These are phyloP conservation scores for Euleptes europaea DNA, from an alignment of 2,113 vertebrate species.

Conservation along the genomic window DNA sequence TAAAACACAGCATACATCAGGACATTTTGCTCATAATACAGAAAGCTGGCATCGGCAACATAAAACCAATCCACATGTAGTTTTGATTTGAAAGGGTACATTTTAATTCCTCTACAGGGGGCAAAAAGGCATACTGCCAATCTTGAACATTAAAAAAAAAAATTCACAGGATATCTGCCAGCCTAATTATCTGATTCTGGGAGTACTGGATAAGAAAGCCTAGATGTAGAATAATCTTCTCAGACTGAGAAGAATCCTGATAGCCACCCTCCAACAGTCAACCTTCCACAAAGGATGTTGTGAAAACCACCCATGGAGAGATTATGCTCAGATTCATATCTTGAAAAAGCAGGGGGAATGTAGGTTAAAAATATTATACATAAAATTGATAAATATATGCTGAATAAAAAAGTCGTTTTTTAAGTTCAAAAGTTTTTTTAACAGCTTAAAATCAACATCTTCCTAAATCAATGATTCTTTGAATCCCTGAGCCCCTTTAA, in stretches of 20 bases:
- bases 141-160: fast-evolving
- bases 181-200: not conserved
- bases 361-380: too few relatives aligned
- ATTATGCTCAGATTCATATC: not conserved
- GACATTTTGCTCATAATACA: slow-evolving; percentile 27
- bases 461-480: too few relatives aligned
- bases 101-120: slow-evolving; percentile 30
- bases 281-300: not conserved
- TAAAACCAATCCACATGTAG: slow-evolving; percentile 20
- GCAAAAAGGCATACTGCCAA: slow-evolving; percentile 17
- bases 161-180: not conserved
- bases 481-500: too few relatives aligned
- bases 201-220: not conserved
- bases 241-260: not conserved
- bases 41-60: slow-evolving; percentile 21
- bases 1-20: not conserved
- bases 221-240: not conserved
- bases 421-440: too few relatives aligned
- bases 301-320: not conserved
- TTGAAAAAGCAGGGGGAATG: not conserved
- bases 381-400: too few relatives aligned
- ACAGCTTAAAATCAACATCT: too few relatives aligned
- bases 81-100: not conserved
- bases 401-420: too few relatives aligned
- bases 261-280: not conserved